Base-by-base conservation (phyloP, 2,888 invertebrate genomes). In the Nemurella pictetii region DNA sequence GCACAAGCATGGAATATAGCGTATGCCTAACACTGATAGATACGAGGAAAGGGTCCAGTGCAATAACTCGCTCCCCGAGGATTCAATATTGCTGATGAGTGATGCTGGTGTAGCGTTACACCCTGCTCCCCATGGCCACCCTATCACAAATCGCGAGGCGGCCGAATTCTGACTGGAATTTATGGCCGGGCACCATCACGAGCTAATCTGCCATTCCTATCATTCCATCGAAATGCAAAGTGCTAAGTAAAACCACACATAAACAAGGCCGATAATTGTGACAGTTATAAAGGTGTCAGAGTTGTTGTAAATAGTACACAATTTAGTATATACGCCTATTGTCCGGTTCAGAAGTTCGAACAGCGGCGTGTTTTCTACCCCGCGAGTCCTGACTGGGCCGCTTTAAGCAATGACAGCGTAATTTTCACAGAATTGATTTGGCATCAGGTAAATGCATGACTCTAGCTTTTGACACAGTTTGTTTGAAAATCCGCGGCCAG, bases 31-130 rank as follows among this genome's bases (percentile, higher is more conserved):
- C 83, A 73, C 85, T 84, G 86, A 85, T 86, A 85, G 86, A 86
- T 85, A 86, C 78, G 83, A 83, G 84, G 84, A 83, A 82, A 84
- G 82, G 84, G 84, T 83, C 84, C 84, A 83, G 85, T 80, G 86
- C 86, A 86, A 86, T 86, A 86, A 86, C 86, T 81, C 32, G 81
- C 77, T 55, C 86, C 86, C 85, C 28, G 72, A 85, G 86, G 86
- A 86, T 77, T 84, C 84, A 84, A 85, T 85, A 84, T 83, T 84
- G 83, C 84, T 85, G 86, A 86, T 86, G 86, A 86, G 85, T 86
- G 86, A 85, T 85, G 86, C 86, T 55, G 81, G 77, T 84, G 81
- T 81, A 84, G 80, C 84, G 55, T 85, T 85, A 85, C 85, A 85
- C 85, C 83, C 81, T 75, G 80, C 74, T 85, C 83, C 80, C 81